Evolutionary conservation across 2,888 invertebrate genomes (phyloP), one percentile per base, ranked within the genome.

Genomic region (Cinara cedri): DNA sequence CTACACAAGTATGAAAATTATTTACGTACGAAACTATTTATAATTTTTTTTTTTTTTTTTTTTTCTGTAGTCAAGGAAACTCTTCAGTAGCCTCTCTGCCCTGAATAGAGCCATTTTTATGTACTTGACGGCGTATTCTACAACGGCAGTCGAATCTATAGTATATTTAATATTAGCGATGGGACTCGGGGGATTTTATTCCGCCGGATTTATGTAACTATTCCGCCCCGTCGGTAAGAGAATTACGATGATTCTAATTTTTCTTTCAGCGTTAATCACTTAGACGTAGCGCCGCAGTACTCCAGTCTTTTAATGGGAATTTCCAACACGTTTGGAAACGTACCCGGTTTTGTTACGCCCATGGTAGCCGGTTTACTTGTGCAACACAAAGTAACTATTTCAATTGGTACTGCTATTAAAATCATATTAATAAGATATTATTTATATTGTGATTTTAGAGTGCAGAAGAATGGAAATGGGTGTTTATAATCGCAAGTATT

Each of bases 281-380:
- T 97, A 85, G 97, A 97, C 85, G 91, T 97, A 74, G 96, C 96
- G 0, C 96, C 96, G 0, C 93, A 93, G 82, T 95, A 94, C 87
- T 96, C 96, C 13, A 93, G 96, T 85, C 90, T 97, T 0, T 86
- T 97, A 76, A 95, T 97, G 95, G 97, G 96, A 0, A 87, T 96
- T 13, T 93, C 95, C 13, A 97, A 97, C 86, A 96, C 96, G 0
- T 87, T 96, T 82, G 97, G 94, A 0, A 96, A 96, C 0, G 87
- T 97, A 72, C 96, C 97, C 0, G 97, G 97, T 44, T 95, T 97
- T 83, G 87, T 96, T n/a, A 94, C 94, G 85, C 97, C 96, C 0
- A 88, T 91, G 14, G 86, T 96, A 0, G 93, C 94, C 0, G 95
- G 95, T 10, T 89, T 89, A 74, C 90, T 96, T 80, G 93, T 94